phyloP scores from a whole-genome alignment of 2,888 invertebrate species.

The Copidosoma aretas region DNA sequence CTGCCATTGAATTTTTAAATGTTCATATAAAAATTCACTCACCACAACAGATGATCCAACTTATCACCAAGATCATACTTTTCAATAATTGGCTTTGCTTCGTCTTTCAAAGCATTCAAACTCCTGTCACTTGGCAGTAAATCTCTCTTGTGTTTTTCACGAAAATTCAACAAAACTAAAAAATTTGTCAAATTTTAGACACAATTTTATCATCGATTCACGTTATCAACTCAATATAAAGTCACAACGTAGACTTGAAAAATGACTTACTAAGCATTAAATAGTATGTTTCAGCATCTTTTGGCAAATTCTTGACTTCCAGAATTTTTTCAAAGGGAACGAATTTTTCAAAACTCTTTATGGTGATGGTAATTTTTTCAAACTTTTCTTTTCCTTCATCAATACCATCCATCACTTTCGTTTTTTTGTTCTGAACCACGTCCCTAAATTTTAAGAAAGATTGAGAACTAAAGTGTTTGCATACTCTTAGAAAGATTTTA shows the following conservation, averaged over 20 bases:
- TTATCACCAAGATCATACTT: slow-evolving; percentile 58
- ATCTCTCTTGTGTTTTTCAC: slow-evolving; percentile 74
- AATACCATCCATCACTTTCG: slow-evolving; percentile 67
- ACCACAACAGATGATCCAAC: slow-evolving; percentile 64
- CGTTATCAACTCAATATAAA: no score
- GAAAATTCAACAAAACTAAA: slow-evolving; percentile 77
- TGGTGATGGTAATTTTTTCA: slow-evolving; percentile 69
- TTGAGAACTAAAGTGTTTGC: neutral
- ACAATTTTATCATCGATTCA: slow-evolving; percentile 8
- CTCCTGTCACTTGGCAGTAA: slow-evolving; percentile 73
- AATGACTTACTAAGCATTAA: slow-evolving; percentile 69
- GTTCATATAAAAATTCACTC: slow-evolving; percentile 46
- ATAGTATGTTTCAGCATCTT: slow-evolving; percentile 69
- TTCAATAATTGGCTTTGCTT: slow-evolving; percentile 55
- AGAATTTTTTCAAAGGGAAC: slow-evolving; percentile 74
- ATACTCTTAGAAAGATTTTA: neutral
- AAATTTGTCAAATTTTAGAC: neutral
- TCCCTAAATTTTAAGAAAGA: slow-evolving; percentile 62
- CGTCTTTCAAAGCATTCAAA: slow-evolving; percentile 68
- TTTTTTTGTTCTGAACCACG: slow-evolving; percentile 61
- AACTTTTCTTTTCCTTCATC: slow-evolving; percentile 63
- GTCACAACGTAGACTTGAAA: slow-evolving; percentile 4
- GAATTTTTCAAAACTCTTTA: slow-evolving; percentile 71
- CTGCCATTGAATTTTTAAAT: slow-evolving; percentile 13
- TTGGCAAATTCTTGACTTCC: slow-evolving; percentile 63